Evolutionary conservation across 2,797 vertebrate species (phyloP), one percentile per base, ranked within the genome.

Genomic region (Smutsia gigantea): DNA sequence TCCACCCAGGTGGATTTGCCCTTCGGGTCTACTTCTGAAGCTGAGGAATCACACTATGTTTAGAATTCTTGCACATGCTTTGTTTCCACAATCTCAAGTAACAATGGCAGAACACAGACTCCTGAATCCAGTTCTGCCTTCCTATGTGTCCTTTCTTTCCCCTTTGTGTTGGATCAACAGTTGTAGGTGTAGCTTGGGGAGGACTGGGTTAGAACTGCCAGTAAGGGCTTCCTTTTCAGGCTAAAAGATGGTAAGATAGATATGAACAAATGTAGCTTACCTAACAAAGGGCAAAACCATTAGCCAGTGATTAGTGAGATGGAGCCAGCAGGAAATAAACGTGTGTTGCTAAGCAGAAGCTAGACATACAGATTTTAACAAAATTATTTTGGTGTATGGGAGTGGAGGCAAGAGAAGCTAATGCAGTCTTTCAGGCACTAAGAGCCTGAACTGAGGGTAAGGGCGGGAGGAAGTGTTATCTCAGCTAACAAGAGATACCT

Each of bases 61-160:
- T 91, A 74, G n/a, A 95, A 74, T 57, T 66, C 34, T 93, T 79
- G 5, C 31, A 89, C 71, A 71, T 59, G 75, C 27, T 75, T 81
- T 86, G 82, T 79, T 87, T 88, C 89, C 72, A 93, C 17, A 68
- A 29, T 79, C 29, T 79, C 42, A 74, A 53, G 27, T 51, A 53
- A 83, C 74, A 57, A 1, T n/a, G 17, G 64, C 78, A 93, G 57
- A 69, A 82, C n/a, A 49, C n/a, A 83, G 23, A 53, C n/a, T 9
- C 10, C 29, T 57, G 27, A 87, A 84, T 81, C 51, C 23, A 61
- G 9, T 61, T 63, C n/a, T 7, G 59, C 77, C 55, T 91, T 77
- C 39, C 23, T 29, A 0, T 64, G 25, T 75, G 57, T 91, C 31
- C 12, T 31, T 39, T n/a, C 72, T 12, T 68, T 79, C 27, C 39